Base-by-base conservation (phyloP, 2,797 vertebrate species). In the Passerculus sandwichensis region DNA sequence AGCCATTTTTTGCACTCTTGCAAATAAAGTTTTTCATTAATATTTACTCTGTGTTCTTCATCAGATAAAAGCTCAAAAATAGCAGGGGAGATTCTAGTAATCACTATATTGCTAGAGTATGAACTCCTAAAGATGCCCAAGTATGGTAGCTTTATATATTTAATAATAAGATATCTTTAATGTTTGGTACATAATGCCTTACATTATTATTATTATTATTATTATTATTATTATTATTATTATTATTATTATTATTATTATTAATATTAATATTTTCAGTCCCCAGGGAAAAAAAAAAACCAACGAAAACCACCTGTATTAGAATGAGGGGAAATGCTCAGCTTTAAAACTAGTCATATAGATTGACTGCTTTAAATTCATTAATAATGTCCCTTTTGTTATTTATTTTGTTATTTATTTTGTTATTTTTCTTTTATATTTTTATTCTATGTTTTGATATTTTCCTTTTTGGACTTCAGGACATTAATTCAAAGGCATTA, bases 241-340 rank as follows among this genome's bases (percentile, higher is more conserved):
- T 61, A 56, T 42, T 50, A 32, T 32, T 30, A 30, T 53, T 53
- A 20, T 50, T 88, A 60, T 65, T 61, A 56, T 42, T 50, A 32
- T 32, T 30, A 30, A 32, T 53, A 20, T 50, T 61, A 60, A 57
- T 61, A 56, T 42, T 50, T 88, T 54, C 11, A 8, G n/a, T 25
- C 30, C 18, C 6, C 11, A 59, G 29, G 29, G 15, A 0, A 2
- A 38, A 60, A 36, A 60, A 40, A 40, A 40, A 38, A 38, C 6
- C 4, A 40, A 13, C 4, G 9, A 15, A 22, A 22, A 34, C 5
- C 1, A n/a, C 7, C 13, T 32, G 1, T 53, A 5, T 44, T 75
- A 40, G 20, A 56, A 6, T 34, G 10, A 53, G 4, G 13, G 15
- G 32, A 30, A 83, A 64, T 29, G 1, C 2, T 61, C 10, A 70